Base-by-base conservation (phyloP, 2,888 invertebrate genomes). In the Malacosoma neustria region DNA sequence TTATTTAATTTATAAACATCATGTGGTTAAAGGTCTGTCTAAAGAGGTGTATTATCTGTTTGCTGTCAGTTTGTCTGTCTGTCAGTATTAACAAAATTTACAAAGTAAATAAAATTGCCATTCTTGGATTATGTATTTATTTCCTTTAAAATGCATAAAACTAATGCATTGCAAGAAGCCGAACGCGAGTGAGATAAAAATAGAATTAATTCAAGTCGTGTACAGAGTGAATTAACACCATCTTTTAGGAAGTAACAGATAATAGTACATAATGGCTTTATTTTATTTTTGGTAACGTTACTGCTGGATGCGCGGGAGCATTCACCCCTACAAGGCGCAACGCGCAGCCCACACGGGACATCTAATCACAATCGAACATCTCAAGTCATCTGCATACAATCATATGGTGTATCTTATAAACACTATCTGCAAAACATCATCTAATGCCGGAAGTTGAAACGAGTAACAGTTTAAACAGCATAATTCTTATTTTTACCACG, bases 361-460 rank as follows among this genome's bases (percentile, higher is more conserved):
- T 42, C 45, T 41, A 42, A 46, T 46, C 35, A 40, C 30, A 37
- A 42, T 35, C 22, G 29, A 11, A n/a, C 11, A 32, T 22, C 22
- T 7, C 22, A 22, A 43, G 36, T 45, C 45, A 57, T 57, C 46
- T 57, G 48, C 55, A 61, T 58, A 58, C 58, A 61, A 58, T 55
- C 40, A 45, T 42, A 31, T 37, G 39, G 32, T 37, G 39, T 41
- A 39, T 41, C 33, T 33, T 36, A 30, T 35, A 29, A 33, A 22
- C 9, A 22, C 22, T 22, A 30, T 13, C 22, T 30, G 14, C 11
- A 13, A 11, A 22, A 22, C 5, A 22, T 22, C 6, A 22, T 22
- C 22, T 22, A 4, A 5, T 5, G 5, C 22, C 4, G 22, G 22
- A 22, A 22, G 22, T 22, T 22, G 22, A 22, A 22, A 22, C 6